Conservation (phyloP, 2,888 invertebrate species). For the Synanthedon vespiformis region DNA sequence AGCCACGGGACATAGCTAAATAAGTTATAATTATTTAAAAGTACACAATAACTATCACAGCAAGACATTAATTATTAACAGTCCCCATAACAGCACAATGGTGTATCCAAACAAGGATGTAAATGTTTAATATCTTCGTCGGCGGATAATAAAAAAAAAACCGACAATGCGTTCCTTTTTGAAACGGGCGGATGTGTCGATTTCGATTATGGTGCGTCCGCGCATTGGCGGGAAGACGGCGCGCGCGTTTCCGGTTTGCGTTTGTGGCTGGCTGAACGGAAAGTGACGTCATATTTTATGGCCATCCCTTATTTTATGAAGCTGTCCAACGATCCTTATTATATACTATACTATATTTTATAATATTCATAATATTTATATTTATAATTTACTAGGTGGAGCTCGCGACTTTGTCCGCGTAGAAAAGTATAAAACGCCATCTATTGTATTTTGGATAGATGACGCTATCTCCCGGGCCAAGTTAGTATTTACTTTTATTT, state of each 20-base stretch:
- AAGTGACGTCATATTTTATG: not conserved
- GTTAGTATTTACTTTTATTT: too few relatives aligned
- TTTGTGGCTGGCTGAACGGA: conserved; percentile 3
- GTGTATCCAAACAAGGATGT: conserved; percentile 10
- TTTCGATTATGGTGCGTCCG: conserved; percentile 41
- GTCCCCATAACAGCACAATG: conserved; percentile 14
- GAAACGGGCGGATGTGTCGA: conserved; percentile 38
- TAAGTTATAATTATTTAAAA: too few relatives aligned
- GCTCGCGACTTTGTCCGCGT: too few relatives aligned
- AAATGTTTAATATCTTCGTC: conserved; percentile 6
- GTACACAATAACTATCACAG: not conserved
- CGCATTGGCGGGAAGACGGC: conserved; percentile 36
- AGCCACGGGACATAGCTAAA: too few relatives aligned
- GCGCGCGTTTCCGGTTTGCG: conserved; percentile 29
- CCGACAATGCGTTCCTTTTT: conserved; percentile 29
- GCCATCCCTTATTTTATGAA: not conserved
- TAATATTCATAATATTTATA: too few relatives aligned
- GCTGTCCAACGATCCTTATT: too few relatives aligned
- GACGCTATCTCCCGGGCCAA: too few relatives aligned
- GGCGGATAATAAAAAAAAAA: conserved; percentile 23
- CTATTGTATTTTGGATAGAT: too few relatives aligned
- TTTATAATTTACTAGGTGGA: too few relatives aligned
- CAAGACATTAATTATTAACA: not conserved
- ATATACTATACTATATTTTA: too few relatives aligned
- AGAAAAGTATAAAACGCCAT: too few relatives aligned